Conservation (phyloP, 1,140 invertebrate species). For the Camponotus vicinus region DNA sequence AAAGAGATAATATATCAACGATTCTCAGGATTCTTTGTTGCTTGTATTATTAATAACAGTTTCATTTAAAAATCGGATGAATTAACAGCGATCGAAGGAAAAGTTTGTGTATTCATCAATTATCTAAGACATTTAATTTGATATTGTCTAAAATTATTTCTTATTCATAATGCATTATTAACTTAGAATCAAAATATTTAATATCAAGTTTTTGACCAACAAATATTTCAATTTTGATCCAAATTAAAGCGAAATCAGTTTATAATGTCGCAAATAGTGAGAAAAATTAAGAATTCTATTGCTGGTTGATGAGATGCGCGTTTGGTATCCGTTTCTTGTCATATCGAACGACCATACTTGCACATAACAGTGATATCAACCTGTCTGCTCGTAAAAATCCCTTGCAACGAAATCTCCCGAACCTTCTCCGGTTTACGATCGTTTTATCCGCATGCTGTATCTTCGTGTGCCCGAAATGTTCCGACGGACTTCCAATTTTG, state of each 20-base stretch:
- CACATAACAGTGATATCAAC: background rate
- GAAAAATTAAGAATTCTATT: background rate
- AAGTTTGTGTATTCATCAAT: background rate
- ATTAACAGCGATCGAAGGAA: constrained; percentile 13
- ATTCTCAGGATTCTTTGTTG: background rate
- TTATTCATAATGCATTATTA: too few species aligned
- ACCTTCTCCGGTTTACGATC: constrained; percentile 34
- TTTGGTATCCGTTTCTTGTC: background rate
- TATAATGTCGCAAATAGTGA: background rate
- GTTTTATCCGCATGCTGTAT: constrained; percentile 34
- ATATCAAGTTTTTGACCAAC: background rate
- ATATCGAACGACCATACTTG: background rate
- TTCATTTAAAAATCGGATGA: background rate
- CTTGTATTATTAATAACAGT: constrained; percentile 19
- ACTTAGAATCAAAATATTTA: background rate
- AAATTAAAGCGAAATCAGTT: background rate
- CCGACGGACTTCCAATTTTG: constrained; percentile 22
- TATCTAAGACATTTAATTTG: background rate
- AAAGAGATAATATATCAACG: background rate
- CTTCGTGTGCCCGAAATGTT: background rate
- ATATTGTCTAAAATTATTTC: background rate
- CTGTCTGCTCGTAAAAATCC: constrained; percentile 26
- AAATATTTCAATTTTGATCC: background rate
- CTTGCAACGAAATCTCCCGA: constrained; percentile 18
- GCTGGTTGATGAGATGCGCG: background rate